phyloP scores from a whole-genome alignment of 2,888 invertebrate genomes.

The Netelia melanura region DNA sequence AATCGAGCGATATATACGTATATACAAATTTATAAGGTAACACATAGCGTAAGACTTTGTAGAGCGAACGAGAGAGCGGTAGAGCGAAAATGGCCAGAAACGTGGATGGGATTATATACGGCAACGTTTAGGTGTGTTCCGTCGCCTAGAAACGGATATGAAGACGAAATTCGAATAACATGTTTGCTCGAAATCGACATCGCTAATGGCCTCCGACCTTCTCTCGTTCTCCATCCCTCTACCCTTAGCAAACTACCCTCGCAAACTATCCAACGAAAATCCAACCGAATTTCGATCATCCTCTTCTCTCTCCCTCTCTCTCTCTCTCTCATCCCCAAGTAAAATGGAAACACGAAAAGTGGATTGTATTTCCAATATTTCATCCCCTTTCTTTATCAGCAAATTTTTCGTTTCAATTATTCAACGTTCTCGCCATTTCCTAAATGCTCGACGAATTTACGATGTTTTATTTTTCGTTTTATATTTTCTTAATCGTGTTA shows the following conservation, averaged over 20 bases:
- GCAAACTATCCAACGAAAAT: slow-evolving; percentile 25
- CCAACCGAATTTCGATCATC: slow-evolving; percentile 20
- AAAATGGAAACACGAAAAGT: not conserved
- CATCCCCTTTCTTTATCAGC: not conserved
- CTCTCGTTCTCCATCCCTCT: slow-evolving; percentile 52
- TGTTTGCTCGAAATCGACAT: slow-evolving; percentile 76
- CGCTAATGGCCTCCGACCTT: slow-evolving; percentile 75
- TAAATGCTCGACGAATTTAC: slow-evolving; percentile 10
- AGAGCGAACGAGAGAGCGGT: slow-evolving; percentile 1
- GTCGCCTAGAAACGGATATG: slow-evolving; percentile 77
- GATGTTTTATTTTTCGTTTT: not conserved
- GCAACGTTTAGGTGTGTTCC: slow-evolving; percentile 30
- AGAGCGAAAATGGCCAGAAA: slow-evolving; percentile 31
- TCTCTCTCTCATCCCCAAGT: slow-evolving; percentile 8
- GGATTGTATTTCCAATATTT: slow-evolving; percentile 26
- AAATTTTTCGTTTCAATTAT: slow-evolving; percentile 15
- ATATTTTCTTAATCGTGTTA: too few relatives aligned
- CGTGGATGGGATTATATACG: slow-evolving; percentile 6
- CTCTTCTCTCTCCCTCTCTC: not conserved
- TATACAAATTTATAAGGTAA: slow-evolving; percentile 12
- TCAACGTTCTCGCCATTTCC: slow-evolving; percentile 2
- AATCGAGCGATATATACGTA: slow-evolving; percentile 39
- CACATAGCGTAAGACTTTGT: slow-evolving; percentile 23
- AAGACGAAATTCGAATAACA: slow-evolving; percentile 80
- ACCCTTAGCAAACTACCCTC: not conserved